These are phyloP conservation scores for Pedionomus torquatus DNA, from an alignment of 2,113 vertebrate genomes.

Conservation along the genomic window DNA sequence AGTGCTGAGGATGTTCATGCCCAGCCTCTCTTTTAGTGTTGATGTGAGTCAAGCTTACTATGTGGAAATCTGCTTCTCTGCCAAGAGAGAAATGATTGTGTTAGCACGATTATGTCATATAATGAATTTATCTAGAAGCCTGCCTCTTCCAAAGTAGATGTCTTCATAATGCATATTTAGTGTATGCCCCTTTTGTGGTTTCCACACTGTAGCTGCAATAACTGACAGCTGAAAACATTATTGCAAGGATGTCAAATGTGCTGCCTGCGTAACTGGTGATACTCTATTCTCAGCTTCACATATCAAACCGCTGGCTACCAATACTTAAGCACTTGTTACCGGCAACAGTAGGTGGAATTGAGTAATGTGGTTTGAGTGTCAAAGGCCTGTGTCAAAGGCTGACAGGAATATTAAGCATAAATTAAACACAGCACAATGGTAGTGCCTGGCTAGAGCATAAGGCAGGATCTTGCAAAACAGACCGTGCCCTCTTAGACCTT, in stretches of 20 bases:
- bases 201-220: background rate
- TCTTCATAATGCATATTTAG: background rate
- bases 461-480: background rate
- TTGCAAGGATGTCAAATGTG: background rate
- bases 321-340: background rate
- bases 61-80: background rate
- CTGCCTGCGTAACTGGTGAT: constrained; percentile 29
- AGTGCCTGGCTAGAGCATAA: accelerated
- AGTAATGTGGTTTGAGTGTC: background rate
- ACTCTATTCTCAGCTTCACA: background rate
- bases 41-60: background rate
- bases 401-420: background rate
- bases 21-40: background rate
- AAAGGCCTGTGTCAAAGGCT: background rate
- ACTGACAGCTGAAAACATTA: constrained; percentile 34
- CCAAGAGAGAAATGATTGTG: background rate
- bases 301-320: background rate
- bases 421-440: background rate
- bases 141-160: background rate
- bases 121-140: background rate
- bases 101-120: background rate
- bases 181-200: background rate
- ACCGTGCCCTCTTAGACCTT: background rate
- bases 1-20: background rate
- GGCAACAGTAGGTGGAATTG: background rate